Percentiles rank a stretch among this genome's conserved stretches.
Conservation (phyloP, 2,113 vertebrate genomes). For the Dicentrarchus labrax region DNA sequence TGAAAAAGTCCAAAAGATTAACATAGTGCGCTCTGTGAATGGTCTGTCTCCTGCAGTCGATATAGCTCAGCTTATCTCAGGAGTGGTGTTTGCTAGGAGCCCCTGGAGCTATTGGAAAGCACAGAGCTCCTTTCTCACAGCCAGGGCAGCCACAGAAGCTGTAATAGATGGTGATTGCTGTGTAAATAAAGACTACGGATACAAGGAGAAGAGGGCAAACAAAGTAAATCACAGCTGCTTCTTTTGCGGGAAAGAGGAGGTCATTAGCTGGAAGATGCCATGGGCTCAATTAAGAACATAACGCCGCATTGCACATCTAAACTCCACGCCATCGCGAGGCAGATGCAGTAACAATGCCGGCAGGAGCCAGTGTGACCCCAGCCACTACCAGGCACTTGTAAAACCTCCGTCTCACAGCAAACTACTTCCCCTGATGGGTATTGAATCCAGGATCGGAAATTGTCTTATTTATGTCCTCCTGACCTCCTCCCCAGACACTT, state of each 20-base stretch:
- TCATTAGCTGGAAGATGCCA: not conserved
- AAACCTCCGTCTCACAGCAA: constrained; percentile 17
- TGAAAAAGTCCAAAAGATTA: constrained; percentile 64
- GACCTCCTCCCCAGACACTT: constrained; percentile 47
- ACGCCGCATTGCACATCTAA: constrained; percentile 2
- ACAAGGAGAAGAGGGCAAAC: constrained; percentile 10
- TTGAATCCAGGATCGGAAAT: constrained; percentile 55
- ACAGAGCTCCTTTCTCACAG: constrained; percentile 44
- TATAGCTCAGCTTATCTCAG: constrained; percentile 63
- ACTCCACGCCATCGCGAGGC: not conserved
- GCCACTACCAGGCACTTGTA: constrained; percentile 4
- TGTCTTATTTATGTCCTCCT: constrained; percentile 61
- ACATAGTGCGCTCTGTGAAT: constrained; percentile 50
- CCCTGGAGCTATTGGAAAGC: constrained; percentile 46
- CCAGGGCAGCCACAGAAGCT: constrained; percentile 4
- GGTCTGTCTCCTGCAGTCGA: constrained; percentile 52
- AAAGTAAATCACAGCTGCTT: constrained; percentile 5
- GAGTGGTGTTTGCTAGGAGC: constrained; percentile 47
- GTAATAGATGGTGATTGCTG: constrained; percentile 45
- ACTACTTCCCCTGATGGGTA: constrained; percentile 23
- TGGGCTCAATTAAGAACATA: constrained; percentile 29
- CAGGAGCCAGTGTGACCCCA: not conserved
- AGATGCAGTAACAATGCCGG: constrained; percentile 11
- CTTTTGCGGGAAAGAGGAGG: constrained; percentile 16
- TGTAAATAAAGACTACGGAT: constrained; percentile 46